Evolutionary conservation across 2,113 vertebrate species (phyloP).

Genomic region (Sylvicapra grimmia): DNA sequence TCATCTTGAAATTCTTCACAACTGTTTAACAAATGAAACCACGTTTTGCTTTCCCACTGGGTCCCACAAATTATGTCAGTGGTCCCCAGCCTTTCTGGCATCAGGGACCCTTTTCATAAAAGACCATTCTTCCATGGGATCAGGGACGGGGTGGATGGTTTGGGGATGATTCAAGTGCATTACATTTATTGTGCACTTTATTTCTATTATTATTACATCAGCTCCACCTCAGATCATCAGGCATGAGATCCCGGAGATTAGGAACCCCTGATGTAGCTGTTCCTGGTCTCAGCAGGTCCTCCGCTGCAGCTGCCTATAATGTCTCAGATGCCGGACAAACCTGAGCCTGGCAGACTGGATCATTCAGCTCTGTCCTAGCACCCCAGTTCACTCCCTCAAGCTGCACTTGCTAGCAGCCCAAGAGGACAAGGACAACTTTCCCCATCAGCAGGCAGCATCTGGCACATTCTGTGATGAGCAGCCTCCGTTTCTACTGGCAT

Average conservation of each 20-base stretch:
- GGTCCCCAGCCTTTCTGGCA: background rate
- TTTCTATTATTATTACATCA: background rate
- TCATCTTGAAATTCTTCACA: background rate
- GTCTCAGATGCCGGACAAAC: background rate
- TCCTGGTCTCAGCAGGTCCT: background rate
- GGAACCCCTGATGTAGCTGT: background rate
- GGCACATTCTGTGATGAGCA: background rate
- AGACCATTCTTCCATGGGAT: background rate
- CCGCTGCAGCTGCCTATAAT: background rate
- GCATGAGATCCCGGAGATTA: background rate
- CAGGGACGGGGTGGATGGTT: background rate
- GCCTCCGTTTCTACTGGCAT: constrained; percentile 13
- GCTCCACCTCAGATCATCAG: background rate
- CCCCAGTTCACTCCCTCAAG: background rate
- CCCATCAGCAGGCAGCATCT: constrained; percentile 30
- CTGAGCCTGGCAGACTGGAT: background rate
- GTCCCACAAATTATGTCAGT: background rate
- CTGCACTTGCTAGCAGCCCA: background rate
- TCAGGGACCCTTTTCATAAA: background rate
- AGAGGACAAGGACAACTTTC: background rate
- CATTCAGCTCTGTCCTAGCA: background rate
- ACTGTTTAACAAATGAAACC: background rate
- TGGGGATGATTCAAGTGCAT: background rate
- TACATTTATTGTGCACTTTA: background rate
- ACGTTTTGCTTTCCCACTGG: background rate